Base-by-base conservation (phyloP, 2,888 invertebrate species). In the Caenorhabditis sp. region DNA sequence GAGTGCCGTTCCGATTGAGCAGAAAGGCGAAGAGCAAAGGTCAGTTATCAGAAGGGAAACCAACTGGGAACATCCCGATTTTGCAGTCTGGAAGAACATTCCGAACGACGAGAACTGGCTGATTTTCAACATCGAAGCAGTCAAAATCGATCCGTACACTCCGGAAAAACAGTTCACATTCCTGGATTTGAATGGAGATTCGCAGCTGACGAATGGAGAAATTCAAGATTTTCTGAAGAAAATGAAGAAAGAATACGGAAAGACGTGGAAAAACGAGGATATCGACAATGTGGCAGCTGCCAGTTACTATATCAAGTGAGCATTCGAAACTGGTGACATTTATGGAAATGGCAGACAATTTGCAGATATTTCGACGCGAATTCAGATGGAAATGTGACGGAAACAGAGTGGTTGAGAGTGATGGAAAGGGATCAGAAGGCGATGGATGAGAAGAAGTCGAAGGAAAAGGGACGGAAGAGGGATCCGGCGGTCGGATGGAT, bases 61-160 rank as follows among this genome's bases (percentile, higher is more conserved):
- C 5, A 32, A 32, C 4, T 32, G 32, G 32, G 32, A 32, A 6
- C 5, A 32, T 22, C 22, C 22, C 28, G 11, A 20, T 20, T 37
- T 84, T 90, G 60, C 71, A 90, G 91, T 90, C 1, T 91, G 91
- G 91, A 91, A 90, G 47, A 61, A 87, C 61, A 85, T 91, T 44
- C 91, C 91, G 5, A 90, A 88, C 56, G 91, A 91, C 62, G 91
- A 91, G 76, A 91, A 91, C 77, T 91, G 91, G 91, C 65, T 91
- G 56, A 85, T 84, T 18, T 74, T 91, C 79, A 85, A 88, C 65
- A 81, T 91, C 28, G 91, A 91, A 70, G 83, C 90, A 84, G 65
- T 90, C 47, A 67, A 84, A 32, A 85, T 91, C 4, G 85, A 89
- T 44, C 83, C 85, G 13, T 91, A 86, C 79, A 74, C 86, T 11